phyloP scores from a whole-genome alignment of 2,113 vertebrate species.

The Delphinapterus leucas region DNA sequence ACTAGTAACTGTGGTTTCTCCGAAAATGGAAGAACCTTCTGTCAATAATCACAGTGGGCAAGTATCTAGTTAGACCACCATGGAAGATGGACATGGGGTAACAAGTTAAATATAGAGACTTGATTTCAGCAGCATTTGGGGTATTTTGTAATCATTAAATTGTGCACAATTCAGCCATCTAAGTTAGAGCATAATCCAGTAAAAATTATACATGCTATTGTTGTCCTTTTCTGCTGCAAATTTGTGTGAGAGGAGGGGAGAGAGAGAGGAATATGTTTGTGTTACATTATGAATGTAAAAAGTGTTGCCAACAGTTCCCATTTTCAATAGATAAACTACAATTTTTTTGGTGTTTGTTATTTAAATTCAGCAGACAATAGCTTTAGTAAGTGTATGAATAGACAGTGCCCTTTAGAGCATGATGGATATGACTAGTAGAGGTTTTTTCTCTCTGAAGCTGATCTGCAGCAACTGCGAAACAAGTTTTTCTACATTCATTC shows the following conservation, averaged over 20 bases:
- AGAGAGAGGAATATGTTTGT: neutral
- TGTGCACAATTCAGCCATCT: neutral
- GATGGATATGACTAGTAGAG: neutral
- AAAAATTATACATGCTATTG: neutral
- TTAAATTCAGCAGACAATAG: neutral
- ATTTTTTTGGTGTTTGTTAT: neutral
- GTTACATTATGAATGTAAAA: neutral
- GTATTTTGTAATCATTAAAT: neutral
- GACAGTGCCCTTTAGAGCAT: neutral
- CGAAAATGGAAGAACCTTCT: neutral
- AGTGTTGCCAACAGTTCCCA: neutral
- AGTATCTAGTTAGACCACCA: neutral
- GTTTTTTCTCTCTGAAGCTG: neutral
- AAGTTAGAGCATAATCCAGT: neutral
- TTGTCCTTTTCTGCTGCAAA: neutral
- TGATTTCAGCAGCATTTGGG: neutral
- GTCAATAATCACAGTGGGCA: neutral
- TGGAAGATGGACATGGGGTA: neutral
- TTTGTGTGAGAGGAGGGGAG: neutral
- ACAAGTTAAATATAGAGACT: neutral
- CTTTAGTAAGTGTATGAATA: neutral
- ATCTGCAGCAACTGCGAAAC: neutral
- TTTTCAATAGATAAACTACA: neutral
- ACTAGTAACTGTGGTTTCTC: constrained; percentile 32
- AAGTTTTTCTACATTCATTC: neutral